phyloP scores from a whole-genome alignment of 2,888 invertebrate genomes.

The Punctoribates punctum region DNA sequence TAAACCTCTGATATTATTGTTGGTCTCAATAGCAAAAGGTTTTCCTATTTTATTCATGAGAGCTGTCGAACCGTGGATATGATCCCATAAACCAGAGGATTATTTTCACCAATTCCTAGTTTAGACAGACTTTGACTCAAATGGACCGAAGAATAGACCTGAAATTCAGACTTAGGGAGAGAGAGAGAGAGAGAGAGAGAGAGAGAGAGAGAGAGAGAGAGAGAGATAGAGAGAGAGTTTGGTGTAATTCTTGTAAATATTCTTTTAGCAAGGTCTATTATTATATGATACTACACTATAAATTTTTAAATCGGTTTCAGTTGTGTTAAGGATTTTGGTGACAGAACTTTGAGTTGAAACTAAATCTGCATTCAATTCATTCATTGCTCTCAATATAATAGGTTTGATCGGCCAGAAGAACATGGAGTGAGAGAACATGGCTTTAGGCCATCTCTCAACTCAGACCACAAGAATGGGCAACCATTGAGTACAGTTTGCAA shows the following conservation, averaged over 20 bases:
- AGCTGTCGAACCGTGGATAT: conserved; percentile 28
- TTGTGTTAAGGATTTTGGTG: conserved; percentile 9
- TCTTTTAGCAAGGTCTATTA: background rate
- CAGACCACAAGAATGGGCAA: conserved; percentile 21
- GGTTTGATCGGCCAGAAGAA: conserved; percentile 13
- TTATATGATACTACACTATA: conserved; percentile 24
- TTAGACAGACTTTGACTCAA: background rate
- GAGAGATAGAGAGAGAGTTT: background rate
- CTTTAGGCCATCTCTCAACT: conserved; percentile 21
- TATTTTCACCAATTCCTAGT: background rate
- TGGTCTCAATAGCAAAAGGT: conserved; percentile 24
- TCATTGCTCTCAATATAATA: conserved; percentile 9
- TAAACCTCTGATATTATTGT: background rate
- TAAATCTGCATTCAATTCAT: conserved; percentile 9
- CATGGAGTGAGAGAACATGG: background rate
- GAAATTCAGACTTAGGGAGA: background rate
- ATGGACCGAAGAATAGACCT: too few relatives aligned
- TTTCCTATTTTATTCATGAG: conserved; percentile 25
- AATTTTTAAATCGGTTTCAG: conserved; percentile 24
- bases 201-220: conserved; percentile 16
- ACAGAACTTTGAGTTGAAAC: background rate
- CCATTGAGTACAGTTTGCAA: background rate
- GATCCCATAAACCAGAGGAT: conserved; percentile 21
- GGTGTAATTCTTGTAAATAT: background rate
- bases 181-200: conserved; percentile 10